phyloP scores from a whole-genome alignment of 2,888 invertebrate species.

The Gymnosoma rotundatum region DNA sequence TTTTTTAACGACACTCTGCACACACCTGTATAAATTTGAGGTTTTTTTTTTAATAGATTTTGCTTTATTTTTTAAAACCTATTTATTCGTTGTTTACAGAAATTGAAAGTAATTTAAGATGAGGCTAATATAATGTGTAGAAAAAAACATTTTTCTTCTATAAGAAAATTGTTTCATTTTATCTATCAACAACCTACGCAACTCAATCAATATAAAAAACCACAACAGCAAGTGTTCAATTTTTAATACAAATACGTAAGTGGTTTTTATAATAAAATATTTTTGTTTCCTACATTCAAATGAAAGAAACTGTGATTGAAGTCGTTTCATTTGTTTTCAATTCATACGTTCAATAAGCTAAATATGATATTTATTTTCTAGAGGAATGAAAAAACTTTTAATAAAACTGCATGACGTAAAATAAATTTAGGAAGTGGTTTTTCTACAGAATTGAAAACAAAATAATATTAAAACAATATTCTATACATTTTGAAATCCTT shows the following conservation, averaged over 20 bases:
- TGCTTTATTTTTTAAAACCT: conserved; percentile 20
- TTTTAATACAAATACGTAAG: conserved; percentile 20
- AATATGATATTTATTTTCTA: background rate
- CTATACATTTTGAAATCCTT: too few relatives aligned
- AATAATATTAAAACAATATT: too few relatives aligned
- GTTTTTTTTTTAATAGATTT: background rate
- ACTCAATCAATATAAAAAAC: conserved; percentile 43
- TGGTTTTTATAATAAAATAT: conserved; percentile 12
- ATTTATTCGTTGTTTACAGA: conserved; percentile 38
- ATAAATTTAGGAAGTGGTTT: background rate
- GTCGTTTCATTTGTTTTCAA: background rate
- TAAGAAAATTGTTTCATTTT: background rate
- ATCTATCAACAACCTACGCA: conserved; percentile 40
- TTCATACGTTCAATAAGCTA: background rate
- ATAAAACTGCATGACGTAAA: background rate
- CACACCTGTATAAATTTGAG: conserved; percentile 15
- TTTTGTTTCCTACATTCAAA: conserved; percentile 43
- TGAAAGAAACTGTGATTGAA: background rate
- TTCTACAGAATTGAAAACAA: background rate
- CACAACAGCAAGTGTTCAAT: conserved; percentile 55
- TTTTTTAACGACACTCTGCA: background rate
- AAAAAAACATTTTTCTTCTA: background rate
- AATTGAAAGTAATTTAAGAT: conserved; percentile 55
- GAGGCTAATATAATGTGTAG: conserved; percentile 32
- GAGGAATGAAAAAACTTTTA: background rate